Percentiles rank a stretch among this genome's conserved stretches.
These are phyloP conservation scores for Zosterops hypoxanthus DNA, from an alignment of 2,113 vertebrate genomes.

Conservation along the genomic window DNA sequence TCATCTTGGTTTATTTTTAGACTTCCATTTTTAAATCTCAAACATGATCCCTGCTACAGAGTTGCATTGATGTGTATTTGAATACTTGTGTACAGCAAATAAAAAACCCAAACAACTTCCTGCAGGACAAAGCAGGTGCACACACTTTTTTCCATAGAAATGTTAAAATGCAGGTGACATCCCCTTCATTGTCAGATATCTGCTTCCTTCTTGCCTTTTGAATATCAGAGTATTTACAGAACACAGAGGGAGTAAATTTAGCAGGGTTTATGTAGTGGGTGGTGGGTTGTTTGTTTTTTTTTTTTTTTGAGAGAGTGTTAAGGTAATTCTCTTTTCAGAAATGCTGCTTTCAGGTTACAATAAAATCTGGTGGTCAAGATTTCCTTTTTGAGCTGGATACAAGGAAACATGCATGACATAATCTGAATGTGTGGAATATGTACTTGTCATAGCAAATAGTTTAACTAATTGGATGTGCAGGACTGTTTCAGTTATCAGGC, in stretches of 20 bases:
- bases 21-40: not conserved
- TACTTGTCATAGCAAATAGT: not conserved
- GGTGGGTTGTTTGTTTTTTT: not conserved
- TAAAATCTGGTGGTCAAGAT: not conserved
- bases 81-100: not conserved
- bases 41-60: not conserved
- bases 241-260: not conserved
- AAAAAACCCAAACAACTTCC: not conserved
- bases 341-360: not conserved
- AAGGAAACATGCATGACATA: not conserved
- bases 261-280: too few relatives aligned
- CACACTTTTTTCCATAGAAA: not conserved
- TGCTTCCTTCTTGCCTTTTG: not conserved
- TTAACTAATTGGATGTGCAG: not conserved
- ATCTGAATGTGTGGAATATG: not conserved
- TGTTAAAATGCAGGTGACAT: not conserved
- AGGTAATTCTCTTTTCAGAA: not conserved
- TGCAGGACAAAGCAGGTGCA: not conserved
- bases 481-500: not conserved
- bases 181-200: fast-evolving
- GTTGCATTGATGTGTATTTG: not conserved
- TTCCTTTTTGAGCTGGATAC: not conserved
- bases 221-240: not conserved
- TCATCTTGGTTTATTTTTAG: not conserved
- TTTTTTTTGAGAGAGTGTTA: not conserved